Base-by-base conservation (phyloP, 2,113 vertebrate species). In the Anarrhichthys ocellatus region DNA sequence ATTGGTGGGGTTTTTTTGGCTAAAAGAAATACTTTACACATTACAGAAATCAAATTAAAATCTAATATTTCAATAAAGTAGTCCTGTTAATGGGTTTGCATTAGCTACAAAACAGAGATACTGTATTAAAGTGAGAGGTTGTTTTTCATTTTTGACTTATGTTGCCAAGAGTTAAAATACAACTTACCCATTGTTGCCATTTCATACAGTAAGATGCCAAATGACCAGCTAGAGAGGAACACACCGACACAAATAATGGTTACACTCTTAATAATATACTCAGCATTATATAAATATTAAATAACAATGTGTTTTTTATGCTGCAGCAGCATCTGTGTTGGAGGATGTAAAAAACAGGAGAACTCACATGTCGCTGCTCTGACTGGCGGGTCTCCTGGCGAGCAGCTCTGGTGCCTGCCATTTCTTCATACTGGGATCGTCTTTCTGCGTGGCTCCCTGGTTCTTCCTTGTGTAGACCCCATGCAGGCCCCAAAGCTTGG, bases 401-500 rank as follows among this genome's bases (percentile, higher is more conserved):
- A 99, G 92, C 20, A 96, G 76, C 88, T 99, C 98, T 0, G 98
- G 97, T 1, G 97, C 96, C 15, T 97, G 96, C 98, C 98, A 99
- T 90, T 99, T 99, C 95, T 97, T 98, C 89, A 96, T 88, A 24
- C 96, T 95, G 2, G 94, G 48, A 0, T 80, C 84, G 0, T 84
- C 87, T 38, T 18, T 91, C 56, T 93, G 85, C 1, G 92, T 92
- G 58, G 81, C 68, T 50, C 78, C 86, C 56, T 95, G 94, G 0
- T 34, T 92, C 0, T 91, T 81, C 27, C 93, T 91, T 67, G 83
- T 96, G 92, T 96, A 97, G 14, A 96, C 96, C 24, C 96, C 88
- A 4, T 95, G 95, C 56, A 99, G 93, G 9, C 97, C 95, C 93
- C 96, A 96, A 42, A 99, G 95, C 73, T 99, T 99, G 66, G 95